phyloP scores from a whole-genome alignment of 2,113 vertebrate species.

The Bufo gargarizans region DNA sequence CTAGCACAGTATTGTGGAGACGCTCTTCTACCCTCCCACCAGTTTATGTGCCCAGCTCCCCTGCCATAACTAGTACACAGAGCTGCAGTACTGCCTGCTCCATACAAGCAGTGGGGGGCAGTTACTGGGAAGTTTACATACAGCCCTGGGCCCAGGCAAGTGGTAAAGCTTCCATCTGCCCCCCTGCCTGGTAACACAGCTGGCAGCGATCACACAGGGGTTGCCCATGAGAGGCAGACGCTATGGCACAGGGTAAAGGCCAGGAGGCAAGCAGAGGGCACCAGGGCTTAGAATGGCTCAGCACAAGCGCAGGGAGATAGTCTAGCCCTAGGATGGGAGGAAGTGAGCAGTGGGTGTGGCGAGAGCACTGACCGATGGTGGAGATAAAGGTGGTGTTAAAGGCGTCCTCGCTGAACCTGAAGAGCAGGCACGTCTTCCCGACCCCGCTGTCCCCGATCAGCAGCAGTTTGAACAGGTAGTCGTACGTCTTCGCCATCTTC shows the following conservation, averaged over 20 bases:
- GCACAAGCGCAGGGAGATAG: neutral
- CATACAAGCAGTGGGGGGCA: neutral
- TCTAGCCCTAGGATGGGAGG: neutral
- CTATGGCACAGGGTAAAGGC: too few species aligned
- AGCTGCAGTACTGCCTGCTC: neutral
- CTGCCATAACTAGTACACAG: too few species aligned
- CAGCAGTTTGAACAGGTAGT: conserved; percentile 97
- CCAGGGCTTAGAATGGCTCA: neutral
- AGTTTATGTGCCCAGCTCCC: too few species aligned
- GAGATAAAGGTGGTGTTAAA: conserved; percentile 97
- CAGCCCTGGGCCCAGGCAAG: too few species aligned
- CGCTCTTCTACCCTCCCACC: too few species aligned
- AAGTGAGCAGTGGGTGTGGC: conserved; percentile 27
- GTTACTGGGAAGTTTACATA: neutral
- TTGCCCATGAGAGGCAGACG: neutral
- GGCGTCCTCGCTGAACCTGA: conserved; percentile 90
- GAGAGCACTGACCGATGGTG: conserved; percentile 77
- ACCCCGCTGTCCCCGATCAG: conserved; percentile 94
- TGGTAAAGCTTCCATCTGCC: too few species aligned
- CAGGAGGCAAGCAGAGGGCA: neutral
- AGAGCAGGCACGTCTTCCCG: conserved; percentile 84
- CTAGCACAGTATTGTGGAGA: too few species aligned
- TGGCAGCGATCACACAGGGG: neutral
- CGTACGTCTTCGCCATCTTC: conserved; percentile 93
- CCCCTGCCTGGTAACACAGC: neutral